Base-by-base conservation (phyloP, 2,797 vertebrate genomes). In the Choloepus didactylus region DNA sequence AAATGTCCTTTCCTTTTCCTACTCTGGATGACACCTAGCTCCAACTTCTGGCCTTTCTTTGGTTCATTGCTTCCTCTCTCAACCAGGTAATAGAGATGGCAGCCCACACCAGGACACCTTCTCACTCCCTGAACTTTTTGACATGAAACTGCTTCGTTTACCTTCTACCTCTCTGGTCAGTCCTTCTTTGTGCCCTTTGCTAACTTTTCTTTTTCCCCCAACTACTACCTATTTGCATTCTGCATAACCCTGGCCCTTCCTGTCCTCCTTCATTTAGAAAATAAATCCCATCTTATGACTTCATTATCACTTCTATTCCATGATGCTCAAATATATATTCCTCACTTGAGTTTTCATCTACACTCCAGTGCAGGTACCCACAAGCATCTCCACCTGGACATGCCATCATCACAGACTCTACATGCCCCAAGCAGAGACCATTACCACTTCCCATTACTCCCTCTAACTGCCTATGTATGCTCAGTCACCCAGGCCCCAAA, bases 91-190 rank as follows among this genome's bases (percentile, higher is more conserved):
- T 15, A 29, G 46, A 67, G n/a, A n/a, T 7, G 86, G 69, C 54
- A 12, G 62, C 66, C 64, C 66, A 41, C 14, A 70, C 29, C 1
- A 14, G 23, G 35, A 46, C 76, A 54, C 3, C n/a, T 82, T 16
- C 44, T 15, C 23, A 19, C 12, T 19, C 41, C 46, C 0, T 6
- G 27, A 4, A n/a, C 21, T 2, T 18, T 67, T 86, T 1, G 0
- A 62, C 1, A 0, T 1, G 1, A 31, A 4, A 25, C 11, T 16
- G 23, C 46, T 41, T 44, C 16, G 21, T 59, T n/a, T 73, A 31
- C 81, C 66, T 82, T 62, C 49, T 0, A 23, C 49, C 11, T 21
- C 18, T 35, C 46, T 1, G 0, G 35, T 16, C 41, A 23, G 31
- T 29, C 44, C n/a, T 11, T 41, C 38, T 44, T 7, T 35, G n/a